phyloP scores from a whole-genome alignment of 2,113 vertebrate genomes.

The Microcebus ravelobensis region DNA sequence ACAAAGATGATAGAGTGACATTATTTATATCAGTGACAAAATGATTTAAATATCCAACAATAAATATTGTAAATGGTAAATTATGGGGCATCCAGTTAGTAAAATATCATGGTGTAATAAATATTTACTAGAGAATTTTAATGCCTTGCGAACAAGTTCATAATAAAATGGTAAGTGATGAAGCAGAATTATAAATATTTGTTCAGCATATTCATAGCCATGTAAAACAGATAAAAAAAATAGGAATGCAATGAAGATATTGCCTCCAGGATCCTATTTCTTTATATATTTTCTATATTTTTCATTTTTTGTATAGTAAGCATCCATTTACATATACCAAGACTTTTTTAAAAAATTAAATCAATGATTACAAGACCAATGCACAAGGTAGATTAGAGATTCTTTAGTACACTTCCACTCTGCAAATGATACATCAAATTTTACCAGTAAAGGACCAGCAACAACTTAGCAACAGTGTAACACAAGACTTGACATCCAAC shows the following conservation, averaged over 20 bases:
- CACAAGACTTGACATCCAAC: background rate
- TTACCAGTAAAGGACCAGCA: background rate
- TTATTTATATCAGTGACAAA: slow-evolving; percentile 16
- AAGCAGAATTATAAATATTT: slow-evolving; percentile 10
- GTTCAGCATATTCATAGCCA: background rate
- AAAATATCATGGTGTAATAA: slow-evolving; percentile 33
- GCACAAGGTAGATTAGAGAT: background rate
- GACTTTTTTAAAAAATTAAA: background rate
- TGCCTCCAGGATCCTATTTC: background rate
- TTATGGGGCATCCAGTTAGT: background rate
- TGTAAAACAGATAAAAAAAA: slow-evolving; percentile 15
- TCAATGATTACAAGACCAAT: background rate
- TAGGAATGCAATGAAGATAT: slow-evolving; percentile 9
- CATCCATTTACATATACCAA: background rate
- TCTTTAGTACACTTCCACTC: background rate
- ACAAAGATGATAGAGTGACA: background rate
- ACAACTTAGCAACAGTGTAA: background rate
- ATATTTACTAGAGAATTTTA: slow-evolving; percentile 31
- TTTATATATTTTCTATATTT: background rate
- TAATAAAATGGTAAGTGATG: background rate
- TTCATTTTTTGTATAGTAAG: background rate
- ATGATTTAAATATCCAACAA: slow-evolving; percentile 10
- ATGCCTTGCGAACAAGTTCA: background rate
- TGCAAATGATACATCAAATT: background rate
- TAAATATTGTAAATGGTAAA: background rate